Evolutionary conservation across 2,888 invertebrate genomes (phyloP).

Genomic region (Cantharis rustica): DNA sequence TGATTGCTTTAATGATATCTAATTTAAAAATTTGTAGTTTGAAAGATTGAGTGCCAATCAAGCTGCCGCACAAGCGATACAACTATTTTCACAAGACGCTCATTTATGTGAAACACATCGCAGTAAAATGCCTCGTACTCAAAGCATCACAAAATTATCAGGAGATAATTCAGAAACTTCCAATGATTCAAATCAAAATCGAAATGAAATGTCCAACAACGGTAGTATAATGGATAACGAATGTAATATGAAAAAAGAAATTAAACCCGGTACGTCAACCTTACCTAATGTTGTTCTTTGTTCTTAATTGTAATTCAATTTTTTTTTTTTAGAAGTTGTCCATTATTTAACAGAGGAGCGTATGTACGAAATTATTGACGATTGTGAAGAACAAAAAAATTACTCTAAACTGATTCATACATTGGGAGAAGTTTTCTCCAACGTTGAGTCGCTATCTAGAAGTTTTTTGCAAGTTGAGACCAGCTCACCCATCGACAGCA

Average conservation of each 20-base stretch:
- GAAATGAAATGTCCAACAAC: slow-evolving; percentile 38
- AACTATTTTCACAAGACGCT: slow-evolving; percentile 84
- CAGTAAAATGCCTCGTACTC: slow-evolving; percentile 73
- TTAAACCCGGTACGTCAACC: slow-evolving; percentile 12
- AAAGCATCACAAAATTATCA: slow-evolving; percentile 37
- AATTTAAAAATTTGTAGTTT: slow-evolving; percentile 14
- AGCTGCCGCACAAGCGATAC: slow-evolving; percentile 88
- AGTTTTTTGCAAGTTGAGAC: slow-evolving; percentile 67
- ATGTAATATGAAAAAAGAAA: slow-evolving; percentile 36
- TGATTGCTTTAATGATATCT: neutral
- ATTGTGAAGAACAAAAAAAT: slow-evolving; percentile 70
- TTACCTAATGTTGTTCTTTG: neutral
- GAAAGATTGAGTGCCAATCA: slow-evolving; percentile 81
- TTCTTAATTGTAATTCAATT: slow-evolving; percentile 16
- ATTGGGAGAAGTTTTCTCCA: slow-evolving; percentile 77
- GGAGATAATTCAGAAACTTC: slow-evolving; percentile 23
- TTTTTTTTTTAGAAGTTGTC: slow-evolving; percentile 44
- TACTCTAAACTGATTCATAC: slow-evolving; percentile 76
- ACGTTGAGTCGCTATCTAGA: slow-evolving; percentile 70
- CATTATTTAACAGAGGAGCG: slow-evolving; percentile 75
- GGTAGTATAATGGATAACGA: slow-evolving; percentile 42
- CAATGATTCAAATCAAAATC: slow-evolving; percentile 19
- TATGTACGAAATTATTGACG: slow-evolving; percentile 74
- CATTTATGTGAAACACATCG: slow-evolving; percentile 78
- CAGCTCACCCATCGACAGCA: slow-evolving; percentile 58